These are phyloP conservation scores for Hemiscyllium ocellatum DNA, from an alignment of 2,113 vertebrate genomes.

Conservation along the genomic window DNA sequence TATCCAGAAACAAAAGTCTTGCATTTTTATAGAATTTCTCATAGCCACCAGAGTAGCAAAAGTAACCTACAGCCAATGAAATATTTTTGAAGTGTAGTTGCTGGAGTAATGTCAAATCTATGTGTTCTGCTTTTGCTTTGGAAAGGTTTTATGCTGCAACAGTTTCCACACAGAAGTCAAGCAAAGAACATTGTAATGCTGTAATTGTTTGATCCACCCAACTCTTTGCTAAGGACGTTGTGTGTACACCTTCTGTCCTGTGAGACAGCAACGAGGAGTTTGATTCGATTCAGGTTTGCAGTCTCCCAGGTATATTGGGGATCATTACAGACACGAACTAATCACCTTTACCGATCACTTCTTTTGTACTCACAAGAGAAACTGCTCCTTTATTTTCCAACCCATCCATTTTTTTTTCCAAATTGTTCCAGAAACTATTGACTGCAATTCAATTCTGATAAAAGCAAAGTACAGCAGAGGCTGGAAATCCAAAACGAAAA, in stretches of 20 bases:
- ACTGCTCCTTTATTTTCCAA: not conserved
- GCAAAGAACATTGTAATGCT: too few species aligned
- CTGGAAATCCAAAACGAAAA: too few species aligned
- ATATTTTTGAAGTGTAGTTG: too few species aligned
- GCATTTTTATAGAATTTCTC: too few species aligned
- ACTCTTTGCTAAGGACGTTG: not conserved
- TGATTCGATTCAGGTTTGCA: not conserved
- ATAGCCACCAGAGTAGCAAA: too few species aligned
- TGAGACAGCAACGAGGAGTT: not conserved
- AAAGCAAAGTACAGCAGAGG: not conserved
- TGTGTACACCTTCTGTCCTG: not conserved
- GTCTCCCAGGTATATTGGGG: not conserved
- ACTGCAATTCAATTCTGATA: not conserved
- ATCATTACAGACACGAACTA: not conserved
- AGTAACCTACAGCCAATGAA: too few species aligned
- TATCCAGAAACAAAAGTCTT: not conserved
- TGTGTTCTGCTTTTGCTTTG: not conserved
- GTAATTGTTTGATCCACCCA: not conserved
- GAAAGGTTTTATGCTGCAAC: not conserved
- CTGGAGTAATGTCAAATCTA: not conserved
- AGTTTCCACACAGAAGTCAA: too few species aligned
- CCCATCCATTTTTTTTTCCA: too few species aligned
- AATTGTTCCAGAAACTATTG: not conserved
- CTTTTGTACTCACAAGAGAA: not conserved
- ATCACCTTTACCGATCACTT: too few species aligned